phyloP scores from a whole-genome alignment of 2,888 invertebrate genomes.

The Apocheima hispidaria region DNA sequence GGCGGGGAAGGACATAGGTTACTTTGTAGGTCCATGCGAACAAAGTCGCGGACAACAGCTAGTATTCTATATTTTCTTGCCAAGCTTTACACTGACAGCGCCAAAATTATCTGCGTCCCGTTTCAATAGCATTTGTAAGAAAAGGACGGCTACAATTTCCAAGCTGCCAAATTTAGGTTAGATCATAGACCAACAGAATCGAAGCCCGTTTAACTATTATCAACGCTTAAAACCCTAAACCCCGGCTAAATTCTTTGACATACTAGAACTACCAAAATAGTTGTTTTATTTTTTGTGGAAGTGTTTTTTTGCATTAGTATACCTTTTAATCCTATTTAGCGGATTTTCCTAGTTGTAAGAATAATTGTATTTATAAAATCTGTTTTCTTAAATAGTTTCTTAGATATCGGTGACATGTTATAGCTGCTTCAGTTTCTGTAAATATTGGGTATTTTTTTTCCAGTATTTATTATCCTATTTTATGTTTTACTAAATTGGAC shows the following conservation, averaged over 20 bases:
- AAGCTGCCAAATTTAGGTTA: background rate
- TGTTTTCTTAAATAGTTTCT: background rate
- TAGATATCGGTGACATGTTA: background rate
- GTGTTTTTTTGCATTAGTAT: background rate
- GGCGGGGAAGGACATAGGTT: no score
- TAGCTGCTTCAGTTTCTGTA: slow-evolving; percentile 1
- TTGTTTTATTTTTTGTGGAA: background rate
- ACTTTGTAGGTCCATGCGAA: no score
- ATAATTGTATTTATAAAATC: background rate
- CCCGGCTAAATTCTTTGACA: slow-evolving; percentile 23
- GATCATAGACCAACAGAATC: slow-evolving; percentile 1
- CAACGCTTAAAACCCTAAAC: slow-evolving; percentile 14
- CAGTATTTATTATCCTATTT: slow-evolving; percentile 7
- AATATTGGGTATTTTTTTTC: background rate
- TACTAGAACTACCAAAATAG: background rate
- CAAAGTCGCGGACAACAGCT: no score
- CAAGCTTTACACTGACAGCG: background rate
- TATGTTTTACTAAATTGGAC: no score
- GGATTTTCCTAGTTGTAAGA: background rate
- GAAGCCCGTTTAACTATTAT: slow-evolving; percentile 5
- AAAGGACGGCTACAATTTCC: background rate
- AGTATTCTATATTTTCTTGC: no score
- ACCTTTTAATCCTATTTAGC: slow-evolving; percentile 5
- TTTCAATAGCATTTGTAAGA: background rate
- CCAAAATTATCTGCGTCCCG: background rate